Conservation (phyloP, 2,113 vertebrate species). For the Atherinomorus stipes region DNA sequence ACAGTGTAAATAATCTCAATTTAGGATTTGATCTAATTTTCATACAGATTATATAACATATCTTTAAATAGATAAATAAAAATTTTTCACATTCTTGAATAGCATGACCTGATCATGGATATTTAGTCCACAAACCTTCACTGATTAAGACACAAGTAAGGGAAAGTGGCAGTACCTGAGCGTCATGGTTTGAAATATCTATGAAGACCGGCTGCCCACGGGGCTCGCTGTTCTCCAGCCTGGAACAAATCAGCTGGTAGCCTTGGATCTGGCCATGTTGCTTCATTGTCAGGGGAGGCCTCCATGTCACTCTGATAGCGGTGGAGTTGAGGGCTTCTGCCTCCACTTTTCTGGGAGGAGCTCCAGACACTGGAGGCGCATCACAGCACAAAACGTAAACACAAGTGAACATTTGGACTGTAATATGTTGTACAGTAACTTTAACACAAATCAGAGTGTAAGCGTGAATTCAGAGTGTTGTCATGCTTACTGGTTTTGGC, state of each 20-base stretch:
- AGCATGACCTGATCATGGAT: no score
- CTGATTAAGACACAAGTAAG: no score
- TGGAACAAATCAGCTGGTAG: constrained; percentile 94
- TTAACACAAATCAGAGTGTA: no score
- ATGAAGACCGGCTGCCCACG: constrained; percentile 89
- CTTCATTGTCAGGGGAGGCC: constrained; percentile 89
- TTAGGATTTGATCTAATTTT: no score
- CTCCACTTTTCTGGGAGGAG: constrained; percentile 93
- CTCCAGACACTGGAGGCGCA: constrained; percentile 89
- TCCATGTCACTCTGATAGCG: constrained; percentile 91
- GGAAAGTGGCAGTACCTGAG: constrained; percentile 85
- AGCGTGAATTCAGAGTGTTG: no score
- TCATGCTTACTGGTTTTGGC: constrained; percentile 94
- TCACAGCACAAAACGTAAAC: not conserved
- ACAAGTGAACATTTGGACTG: no score
- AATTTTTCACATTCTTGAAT: no score
- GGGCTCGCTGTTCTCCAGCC: constrained; percentile 90
- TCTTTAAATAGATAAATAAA: no score
- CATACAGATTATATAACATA: no score
- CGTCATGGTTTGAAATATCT: constrained; percentile 90
- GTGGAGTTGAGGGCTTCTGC: constrained; percentile 92
- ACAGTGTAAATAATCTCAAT: no score
- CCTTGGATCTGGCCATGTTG: constrained; percentile 94
- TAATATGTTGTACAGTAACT: no score
- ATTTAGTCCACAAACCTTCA: no score